Evolutionary conservation across 2,113 vertebrate genomes (phyloP).

Genomic region (Hypocryptadius cinnamomeus): DNA sequence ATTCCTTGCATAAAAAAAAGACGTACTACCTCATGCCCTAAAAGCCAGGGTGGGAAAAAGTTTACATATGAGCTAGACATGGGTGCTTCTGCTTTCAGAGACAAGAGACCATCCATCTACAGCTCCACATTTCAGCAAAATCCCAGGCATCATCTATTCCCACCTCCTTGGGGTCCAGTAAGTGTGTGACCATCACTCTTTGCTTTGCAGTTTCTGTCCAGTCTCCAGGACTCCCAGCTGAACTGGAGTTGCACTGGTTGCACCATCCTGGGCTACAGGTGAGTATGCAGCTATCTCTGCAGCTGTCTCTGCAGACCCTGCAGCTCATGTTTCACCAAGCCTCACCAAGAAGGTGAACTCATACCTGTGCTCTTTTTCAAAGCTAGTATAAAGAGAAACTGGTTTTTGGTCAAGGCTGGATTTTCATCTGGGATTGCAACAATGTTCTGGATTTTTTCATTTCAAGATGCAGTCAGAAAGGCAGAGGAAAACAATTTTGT

Average conservation of each 20-base stretch:
- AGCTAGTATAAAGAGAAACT: neutral
- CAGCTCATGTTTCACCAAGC: neutral
- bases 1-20: neutral
- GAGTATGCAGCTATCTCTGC: neutral
- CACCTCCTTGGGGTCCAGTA: neutral
- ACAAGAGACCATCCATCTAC: neutral
- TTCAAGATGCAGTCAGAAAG: neutral
- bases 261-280: constrained; percentile 84
- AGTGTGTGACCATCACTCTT: neutral
- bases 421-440: neutral
- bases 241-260: constrained; percentile 76
- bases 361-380: neutral
- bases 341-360: neutral
- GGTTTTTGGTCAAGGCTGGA: neutral
- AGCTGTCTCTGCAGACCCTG: neutral
- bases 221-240: constrained; percentile 76
- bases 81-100: neutral
- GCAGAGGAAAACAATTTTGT: neutral
- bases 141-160: neutral
- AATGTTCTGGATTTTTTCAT: neutral
- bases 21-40: neutral
- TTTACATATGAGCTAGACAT: neutral
- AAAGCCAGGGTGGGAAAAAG: neutral
- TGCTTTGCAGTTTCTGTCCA: constrained; percentile 76
- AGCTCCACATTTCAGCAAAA: neutral